Evolutionary conservation across 2,797 vertebrate genomes (phyloP).

Genomic region (Liasis olivaceus): DNA sequence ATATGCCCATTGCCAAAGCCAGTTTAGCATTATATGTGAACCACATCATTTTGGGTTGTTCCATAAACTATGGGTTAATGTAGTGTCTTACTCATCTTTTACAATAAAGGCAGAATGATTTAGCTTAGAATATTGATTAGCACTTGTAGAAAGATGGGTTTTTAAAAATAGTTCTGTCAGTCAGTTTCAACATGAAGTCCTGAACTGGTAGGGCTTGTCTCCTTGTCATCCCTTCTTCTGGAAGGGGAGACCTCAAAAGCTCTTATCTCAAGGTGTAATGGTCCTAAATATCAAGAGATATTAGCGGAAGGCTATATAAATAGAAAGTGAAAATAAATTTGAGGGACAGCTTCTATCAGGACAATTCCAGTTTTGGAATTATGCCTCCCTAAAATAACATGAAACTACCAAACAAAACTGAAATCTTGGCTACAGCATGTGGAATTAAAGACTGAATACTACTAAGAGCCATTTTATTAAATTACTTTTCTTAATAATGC

Average conservation of each 20-base stretch:
- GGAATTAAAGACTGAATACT: conserved; percentile 67
- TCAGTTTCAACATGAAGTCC: neutral
- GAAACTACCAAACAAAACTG: neutral
- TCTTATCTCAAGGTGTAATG: neutral
- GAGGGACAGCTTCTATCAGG: conserved; percentile 54
- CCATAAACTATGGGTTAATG: neutral
- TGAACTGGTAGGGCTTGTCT: neutral
- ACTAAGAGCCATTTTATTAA: conserved; percentile 70
- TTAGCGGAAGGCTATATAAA: conserved; percentile 54
- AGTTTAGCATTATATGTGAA: neutral
- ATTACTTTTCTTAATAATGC: conserved; percentile 64
- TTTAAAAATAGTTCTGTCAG: neutral
- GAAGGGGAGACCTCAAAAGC: neutral
- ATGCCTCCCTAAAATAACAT: conserved; percentile 49
- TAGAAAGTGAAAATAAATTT: conserved; percentile 51
- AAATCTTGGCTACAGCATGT: conserved; percentile 44
- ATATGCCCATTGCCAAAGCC: neutral
- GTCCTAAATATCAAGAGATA: conserved; percentile 50
- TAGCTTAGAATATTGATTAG: neutral
- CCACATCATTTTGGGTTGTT: neutral
- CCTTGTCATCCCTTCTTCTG: neutral
- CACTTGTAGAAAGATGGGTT: neutral
- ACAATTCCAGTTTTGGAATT: conserved; percentile 50
- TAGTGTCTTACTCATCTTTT: neutral
- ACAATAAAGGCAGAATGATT: neutral